A percentile compares a stretch with the other conserved stretches of the same genome.
Evolutionary conservation across 2,797 vertebrate species (phyloP).

Genomic region (Cyprinella venusta): DNA sequence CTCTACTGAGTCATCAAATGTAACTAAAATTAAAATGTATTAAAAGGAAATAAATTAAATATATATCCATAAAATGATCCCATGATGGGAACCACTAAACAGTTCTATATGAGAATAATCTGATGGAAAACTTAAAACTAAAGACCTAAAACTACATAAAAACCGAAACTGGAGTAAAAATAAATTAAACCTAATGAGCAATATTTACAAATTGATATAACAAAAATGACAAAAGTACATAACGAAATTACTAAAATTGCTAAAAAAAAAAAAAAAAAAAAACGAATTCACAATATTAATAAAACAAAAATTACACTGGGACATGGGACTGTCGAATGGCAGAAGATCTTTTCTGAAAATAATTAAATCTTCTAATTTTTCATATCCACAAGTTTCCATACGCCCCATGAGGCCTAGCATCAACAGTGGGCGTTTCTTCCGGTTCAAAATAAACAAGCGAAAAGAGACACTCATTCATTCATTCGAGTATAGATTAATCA

Average conservation of each 20-base stretch:
- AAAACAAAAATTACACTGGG: neutral
- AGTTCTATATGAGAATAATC: too few relatives aligned
- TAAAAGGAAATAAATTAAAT: neutral
- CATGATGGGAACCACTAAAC: too few relatives aligned
- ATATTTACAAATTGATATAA: too few relatives aligned
- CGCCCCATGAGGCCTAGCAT: too few relatives aligned
- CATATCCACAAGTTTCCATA: too few relatives aligned
- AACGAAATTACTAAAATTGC: neutral
- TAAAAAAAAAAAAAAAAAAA: neutral
- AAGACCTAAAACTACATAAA: neutral
- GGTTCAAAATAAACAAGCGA: too few relatives aligned
- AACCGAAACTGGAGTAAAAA: neutral
- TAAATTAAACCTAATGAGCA: neutral
- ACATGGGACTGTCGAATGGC: neutral
- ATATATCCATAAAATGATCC: neutral
- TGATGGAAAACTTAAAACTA: neutral
- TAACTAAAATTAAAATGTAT: neutral
- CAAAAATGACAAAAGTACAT: neutral
- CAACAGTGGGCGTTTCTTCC: too few relatives aligned
- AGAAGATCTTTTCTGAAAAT: neutral
- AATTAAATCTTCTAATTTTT: neutral
- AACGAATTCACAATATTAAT: neutral
- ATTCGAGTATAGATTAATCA: too few relatives aligned
- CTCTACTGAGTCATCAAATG: too few relatives aligned
- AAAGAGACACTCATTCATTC: too few relatives aligned